Evolutionary conservation across 2,888 invertebrate species (phyloP), one percentile per base, ranked within the genome.

Genomic region (Gymnosoma rotundatum): DNA sequence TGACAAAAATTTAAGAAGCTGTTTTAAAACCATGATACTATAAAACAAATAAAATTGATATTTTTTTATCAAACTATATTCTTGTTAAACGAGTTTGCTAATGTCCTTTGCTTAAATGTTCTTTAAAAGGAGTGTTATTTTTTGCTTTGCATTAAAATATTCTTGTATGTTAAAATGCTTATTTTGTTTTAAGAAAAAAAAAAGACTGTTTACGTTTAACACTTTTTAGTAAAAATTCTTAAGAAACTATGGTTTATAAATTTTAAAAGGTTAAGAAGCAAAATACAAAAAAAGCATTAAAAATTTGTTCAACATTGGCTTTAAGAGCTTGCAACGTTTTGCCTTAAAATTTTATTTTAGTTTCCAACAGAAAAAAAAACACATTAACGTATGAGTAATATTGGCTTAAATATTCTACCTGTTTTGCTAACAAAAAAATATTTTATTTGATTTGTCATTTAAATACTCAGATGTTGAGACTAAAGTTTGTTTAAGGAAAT

Each of bases 21-120:
- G 14, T 18, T 56, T 21, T 25, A 45, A 20, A 16, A n/a, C 32
- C 56, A 64, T 36, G 52, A 63, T 52, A 48, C 21, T 50, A 74
- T 66, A n/a, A 67, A 67, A 61, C 67, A 61, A 67, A 66, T 56
- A 70, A 61, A 45, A 48, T 67, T 76, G n/a, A 1, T 32, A 7
- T 70, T 42, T 58, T 54, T 16, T n/a, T 58, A 52, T 58, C 66
- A 61, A 66, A 32, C 0, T 5, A 73, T 54, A 61, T 66, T 32
- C 16, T 73, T 67, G 42, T 42, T 38, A 45, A 54, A 21, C 32
- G 7, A 20, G 48, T 45, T n/a, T 12, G 20, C 10, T 42, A 0
- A 48, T 2, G 56, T 16, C 20, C 48, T 6, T 60, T n/a, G 42
- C 25, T 36, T 54, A 10, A 7, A 50, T 20, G 0, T 14, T 52